Evolutionary conservation across 2,888 invertebrate species (phyloP).

Genomic region (Megalurothrips usitatus): DNA sequence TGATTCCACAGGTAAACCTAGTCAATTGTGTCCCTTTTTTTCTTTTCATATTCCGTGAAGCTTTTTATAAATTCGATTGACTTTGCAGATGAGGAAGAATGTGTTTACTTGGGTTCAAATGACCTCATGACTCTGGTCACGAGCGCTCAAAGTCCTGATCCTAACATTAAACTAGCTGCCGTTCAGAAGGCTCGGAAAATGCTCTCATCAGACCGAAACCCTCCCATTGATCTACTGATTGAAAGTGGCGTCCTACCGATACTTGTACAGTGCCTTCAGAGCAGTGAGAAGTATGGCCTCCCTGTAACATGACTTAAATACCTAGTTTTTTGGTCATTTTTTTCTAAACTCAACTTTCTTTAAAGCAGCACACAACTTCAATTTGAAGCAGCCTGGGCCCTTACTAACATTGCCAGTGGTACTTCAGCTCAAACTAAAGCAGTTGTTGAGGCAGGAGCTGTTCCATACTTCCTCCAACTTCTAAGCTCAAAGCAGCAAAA

Average conservation of each 20-base stretch:
- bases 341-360: neutral
- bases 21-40: conserved; percentile 30
- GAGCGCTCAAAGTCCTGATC: conserved; percentile 77
- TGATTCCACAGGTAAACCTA: conserved; percentile 63
- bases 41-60: conserved; percentile 36
- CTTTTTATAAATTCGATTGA: neutral
- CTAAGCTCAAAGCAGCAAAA: conserved; percentile 91
- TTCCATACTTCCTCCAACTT: conserved; percentile 88
- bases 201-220: conserved; percentile 95
- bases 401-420: conserved; percentile 94
- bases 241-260: conserved; percentile 91
- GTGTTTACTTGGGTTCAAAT: conserved; percentile 60
- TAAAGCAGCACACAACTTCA: conserved; percentile 72
- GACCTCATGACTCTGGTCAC: conserved; percentile 78
- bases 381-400: conserved; percentile 96
- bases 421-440: conserved; percentile 88
- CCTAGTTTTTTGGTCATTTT: neutral
- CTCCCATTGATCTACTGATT: conserved; percentile 95
- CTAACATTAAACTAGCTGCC: conserved; percentile 77
- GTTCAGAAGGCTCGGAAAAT: conserved; percentile 94
- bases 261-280: conserved; percentile 81
- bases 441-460: conserved; percentile 91
- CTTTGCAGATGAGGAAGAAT: conserved; percentile 37
- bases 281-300: conserved; percentile 61
- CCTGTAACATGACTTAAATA: neutral